Evolutionary conservation across 2,113 vertebrate species (phyloP).

Genomic region (Pelvicachromis taeniatus): DNA sequence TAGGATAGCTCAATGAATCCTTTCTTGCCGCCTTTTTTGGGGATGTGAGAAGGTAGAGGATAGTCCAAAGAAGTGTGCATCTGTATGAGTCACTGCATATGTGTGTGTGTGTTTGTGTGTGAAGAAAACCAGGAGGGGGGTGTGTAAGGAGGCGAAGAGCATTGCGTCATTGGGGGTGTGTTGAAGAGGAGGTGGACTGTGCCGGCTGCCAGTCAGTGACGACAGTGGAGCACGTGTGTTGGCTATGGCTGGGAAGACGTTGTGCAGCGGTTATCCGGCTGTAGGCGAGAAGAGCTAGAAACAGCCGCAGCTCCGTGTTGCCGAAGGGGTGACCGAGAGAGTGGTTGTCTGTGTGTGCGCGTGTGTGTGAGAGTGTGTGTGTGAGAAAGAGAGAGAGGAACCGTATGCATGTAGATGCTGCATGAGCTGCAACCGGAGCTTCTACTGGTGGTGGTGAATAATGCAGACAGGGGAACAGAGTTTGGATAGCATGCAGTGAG

Average conservation of each 20-base stretch:
- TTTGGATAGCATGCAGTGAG: constrained; percentile 76
- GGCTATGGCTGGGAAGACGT: constrained; percentile 65
- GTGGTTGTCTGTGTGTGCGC: constrained; percentile 14
- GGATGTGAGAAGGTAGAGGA: not conserved
- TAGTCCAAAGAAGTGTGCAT: constrained; percentile 18
- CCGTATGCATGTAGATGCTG: constrained; percentile 32
- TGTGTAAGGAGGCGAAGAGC: constrained; percentile 44
- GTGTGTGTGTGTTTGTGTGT: not conserved
- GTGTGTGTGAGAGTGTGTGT: not conserved
- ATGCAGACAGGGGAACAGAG: constrained; percentile 73
- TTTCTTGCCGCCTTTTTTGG: not conserved
- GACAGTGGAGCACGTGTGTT: constrained; percentile 77
- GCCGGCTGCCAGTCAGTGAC: constrained; percentile 79
- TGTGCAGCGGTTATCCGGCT: constrained; percentile 41
- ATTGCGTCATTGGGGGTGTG: constrained; percentile 75
- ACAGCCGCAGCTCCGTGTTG: constrained; percentile 45
- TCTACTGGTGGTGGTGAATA: constrained; percentile 63
- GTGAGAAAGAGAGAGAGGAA: not conserved
- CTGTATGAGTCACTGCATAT: constrained; percentile 21
- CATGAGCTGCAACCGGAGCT: constrained; percentile 50
- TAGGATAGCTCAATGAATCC: constrained; percentile 66
- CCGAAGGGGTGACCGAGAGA: constrained; percentile 13
- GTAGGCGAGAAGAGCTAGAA: constrained; percentile 43
- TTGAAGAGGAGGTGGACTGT: constrained; percentile 64
- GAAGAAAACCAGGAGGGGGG: not conserved